Evolutionary conservation across 2,888 invertebrate species (phyloP), one percentile per base, ranked within the genome.

Genomic region (Apotomis betuletana): DNA sequence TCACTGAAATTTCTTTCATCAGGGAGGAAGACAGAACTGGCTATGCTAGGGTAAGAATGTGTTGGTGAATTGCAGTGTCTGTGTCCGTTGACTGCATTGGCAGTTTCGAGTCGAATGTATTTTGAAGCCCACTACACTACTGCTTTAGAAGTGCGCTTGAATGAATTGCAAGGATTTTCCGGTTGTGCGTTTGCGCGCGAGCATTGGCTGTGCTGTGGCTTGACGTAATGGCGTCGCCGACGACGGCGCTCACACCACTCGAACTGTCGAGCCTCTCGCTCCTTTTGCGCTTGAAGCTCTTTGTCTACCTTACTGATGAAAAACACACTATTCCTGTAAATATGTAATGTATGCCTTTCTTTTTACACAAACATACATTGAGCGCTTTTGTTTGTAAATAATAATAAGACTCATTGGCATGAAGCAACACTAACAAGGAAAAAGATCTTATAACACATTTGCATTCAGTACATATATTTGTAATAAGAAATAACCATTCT

Each of bases 11-110:
- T 92, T 92, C 88, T 91, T 92, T 94, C 90, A 93, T 92, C 92
- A 94, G 94, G 94, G 93, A 94, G 92, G 93, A 92, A 89, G 94
- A 93, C 90, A 91, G 90, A 89, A 88, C 89, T 89, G 94, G 93
- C 91, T 93, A 89, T 93, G 91, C 85, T 91, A 92, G 94, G 94
- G 94, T 94, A 94, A 94, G 94, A 87, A 78, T 83, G 88, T 90
- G 90, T 91, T 91, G 84, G 82, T 90, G 90, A 87, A 83, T 87
- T 89, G 89, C 85, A 85, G 86, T 90, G 90, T 89, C 84, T 87
- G 86, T 86, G 84, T 81, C 75, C 76, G 76, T 83, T 84, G 83
- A 83, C 85, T 86, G 88, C 89, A 86, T 87, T 83, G 82, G 81
- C 77, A 78, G 77, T 80, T 75, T 75, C 74, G 69, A 78, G 75